Conservation (phyloP, 2,797 vertebrate species). For the Hyperoplus lanceolatus region DNA sequence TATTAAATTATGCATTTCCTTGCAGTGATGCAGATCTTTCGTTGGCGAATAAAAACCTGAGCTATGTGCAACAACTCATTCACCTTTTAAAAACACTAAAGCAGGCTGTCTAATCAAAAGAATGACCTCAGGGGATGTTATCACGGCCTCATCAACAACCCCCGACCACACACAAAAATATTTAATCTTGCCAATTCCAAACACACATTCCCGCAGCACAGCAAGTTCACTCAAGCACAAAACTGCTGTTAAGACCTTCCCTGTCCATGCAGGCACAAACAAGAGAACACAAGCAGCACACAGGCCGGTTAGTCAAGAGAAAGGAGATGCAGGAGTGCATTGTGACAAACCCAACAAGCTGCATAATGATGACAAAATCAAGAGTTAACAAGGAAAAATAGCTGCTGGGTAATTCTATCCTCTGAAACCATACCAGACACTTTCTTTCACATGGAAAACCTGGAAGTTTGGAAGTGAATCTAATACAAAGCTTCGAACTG, state of each 20-base stretch:
- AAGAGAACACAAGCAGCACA: constrained; percentile 41
- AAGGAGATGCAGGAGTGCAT: constrained; percentile 36
- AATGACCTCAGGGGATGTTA: constrained; percentile 32
- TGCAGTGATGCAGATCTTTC: constrained; percentile 6
- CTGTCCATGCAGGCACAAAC: constrained; percentile 61
- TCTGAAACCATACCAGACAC: background rate
- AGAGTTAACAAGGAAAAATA: constrained; percentile 8
- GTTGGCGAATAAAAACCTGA: background rate
- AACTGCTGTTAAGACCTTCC: constrained; percentile 23
- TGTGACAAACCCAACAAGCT: background rate
- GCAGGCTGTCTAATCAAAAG: constrained; percentile 27
- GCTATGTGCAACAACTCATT: background rate
- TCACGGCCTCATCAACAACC: constrained; percentile 43
- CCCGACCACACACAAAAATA: constrained; percentile 16
- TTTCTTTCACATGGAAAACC: background rate
- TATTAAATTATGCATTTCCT: constrained; percentile 36
- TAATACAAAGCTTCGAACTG: no score
- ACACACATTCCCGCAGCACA: constrained; percentile 45
- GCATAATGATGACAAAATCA: constrained; percentile 15
- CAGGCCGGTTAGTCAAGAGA: constrained; percentile 39
- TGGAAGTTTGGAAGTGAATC: no score
- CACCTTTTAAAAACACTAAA: background rate
- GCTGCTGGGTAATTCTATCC: constrained; percentile 20
- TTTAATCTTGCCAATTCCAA: constrained; percentile 55
- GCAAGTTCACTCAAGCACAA: constrained; percentile 63